Conservation (phyloP, 2,888 invertebrate species). For the Quadroppia sp. region DNA sequence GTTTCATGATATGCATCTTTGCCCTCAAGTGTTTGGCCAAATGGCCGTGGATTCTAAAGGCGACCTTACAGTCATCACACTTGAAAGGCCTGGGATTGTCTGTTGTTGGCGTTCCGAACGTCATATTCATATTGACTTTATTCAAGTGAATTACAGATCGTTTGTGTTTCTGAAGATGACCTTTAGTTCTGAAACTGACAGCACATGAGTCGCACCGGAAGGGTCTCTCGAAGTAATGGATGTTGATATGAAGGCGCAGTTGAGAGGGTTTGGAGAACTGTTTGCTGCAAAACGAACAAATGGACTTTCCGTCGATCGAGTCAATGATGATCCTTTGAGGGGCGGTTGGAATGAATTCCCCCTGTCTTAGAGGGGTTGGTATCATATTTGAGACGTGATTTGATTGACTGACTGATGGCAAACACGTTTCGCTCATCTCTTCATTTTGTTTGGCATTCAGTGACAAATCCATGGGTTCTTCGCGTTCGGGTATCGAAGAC, state of each 20-base stretch:
- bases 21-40: constrained; percentile 93
- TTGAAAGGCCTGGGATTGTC: constrained; percentile 93
- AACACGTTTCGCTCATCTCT: not conserved
- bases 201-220: constrained; percentile 87
- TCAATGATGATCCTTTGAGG: constrained; percentile 33
- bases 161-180: constrained; percentile 88
- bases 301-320: constrained; percentile 49
- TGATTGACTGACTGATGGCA: constrained; percentile 10
- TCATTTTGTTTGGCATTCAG: constrained; percentile 25
- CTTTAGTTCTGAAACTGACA: constrained; percentile 81
- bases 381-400: not conserved
- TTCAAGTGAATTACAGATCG: constrained; percentile 85
- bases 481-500: constrained; percentile 2
- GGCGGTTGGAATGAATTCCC: constrained; percentile 27
- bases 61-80: constrained; percentile 91
- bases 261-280: constrained; percentile 87
- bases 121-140: constrained; percentile 77
- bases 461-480: constrained; percentile 37
- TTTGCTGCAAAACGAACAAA: constrained; percentile 82
- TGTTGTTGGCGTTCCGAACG: constrained; percentile 70
- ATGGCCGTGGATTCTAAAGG: constrained; percentile 90
- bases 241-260: constrained; percentile 83
- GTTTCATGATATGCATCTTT: constrained; percentile 89
- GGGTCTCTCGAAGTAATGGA: constrained; percentile 89
- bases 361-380: constrained; percentile 13